A percentile compares a stretch with the other conserved stretches of the same genome.
These are phyloP conservation scores for Lycaon pictus DNA, from an alignment of 2,113 vertebrate species.

Conservation along the genomic window DNA sequence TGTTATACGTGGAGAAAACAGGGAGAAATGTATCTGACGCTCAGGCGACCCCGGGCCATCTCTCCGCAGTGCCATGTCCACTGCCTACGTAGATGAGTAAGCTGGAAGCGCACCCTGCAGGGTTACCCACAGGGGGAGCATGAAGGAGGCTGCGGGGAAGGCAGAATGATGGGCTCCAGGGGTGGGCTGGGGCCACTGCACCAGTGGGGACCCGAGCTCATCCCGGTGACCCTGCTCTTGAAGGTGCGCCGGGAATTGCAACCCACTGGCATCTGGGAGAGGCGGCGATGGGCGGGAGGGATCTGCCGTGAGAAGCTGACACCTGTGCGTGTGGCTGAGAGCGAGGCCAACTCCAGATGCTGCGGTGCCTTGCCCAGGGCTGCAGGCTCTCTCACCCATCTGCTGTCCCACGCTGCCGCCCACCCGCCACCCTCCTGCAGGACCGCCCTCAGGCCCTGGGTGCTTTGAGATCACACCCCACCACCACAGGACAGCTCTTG, in stretches of 20 bases:
- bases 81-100: too few species aligned
- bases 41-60: background rate
- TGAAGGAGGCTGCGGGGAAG: background rate
- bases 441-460: background rate
- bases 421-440: background rate
- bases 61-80: background rate
- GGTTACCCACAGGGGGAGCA: too few species aligned
- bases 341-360: background rate
- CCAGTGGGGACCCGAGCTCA: background rate
- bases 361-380: background rate
- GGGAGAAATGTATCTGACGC: background rate
- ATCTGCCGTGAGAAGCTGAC: background rate
- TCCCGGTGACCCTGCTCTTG: background rate
- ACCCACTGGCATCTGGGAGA: background rate
- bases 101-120: too few species aligned
- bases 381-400: too few species aligned
- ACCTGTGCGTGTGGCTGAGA: accelerated
- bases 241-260: background rate
- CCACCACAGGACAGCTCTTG: too few species aligned
- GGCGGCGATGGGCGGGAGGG: accelerated
- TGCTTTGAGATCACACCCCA: background rate
- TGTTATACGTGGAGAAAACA: background rate
- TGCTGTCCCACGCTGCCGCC: accelerated
- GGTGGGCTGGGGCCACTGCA: background rate
- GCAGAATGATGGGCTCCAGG: background rate